A percentile compares a stretch with the other conserved stretches of the same genome.
phyloP scores from a whole-genome alignment of 2,888 invertebrate genomes.

The Heterodera filipjevi region DNA sequence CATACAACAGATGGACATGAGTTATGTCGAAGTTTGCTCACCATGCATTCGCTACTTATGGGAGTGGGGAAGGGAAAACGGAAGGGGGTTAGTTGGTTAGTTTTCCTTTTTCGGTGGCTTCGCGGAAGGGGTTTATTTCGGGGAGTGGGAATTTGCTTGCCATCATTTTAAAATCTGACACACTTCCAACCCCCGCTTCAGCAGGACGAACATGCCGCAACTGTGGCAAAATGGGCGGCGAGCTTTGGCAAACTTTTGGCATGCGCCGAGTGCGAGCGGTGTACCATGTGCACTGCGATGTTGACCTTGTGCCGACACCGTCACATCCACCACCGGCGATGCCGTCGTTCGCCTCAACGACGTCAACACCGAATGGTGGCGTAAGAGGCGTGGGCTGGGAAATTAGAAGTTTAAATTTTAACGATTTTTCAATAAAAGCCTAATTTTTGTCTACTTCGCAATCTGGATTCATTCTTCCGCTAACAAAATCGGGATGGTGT shows the following conservation, averaged over 20 bases:
- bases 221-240: slow-evolving; percentile 13
- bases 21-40: slow-evolving; percentile 83
- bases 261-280: slow-evolving; percentile 86
- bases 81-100: too few relatives aligned
- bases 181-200: slow-evolving; percentile 52
- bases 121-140: too few relatives aligned
- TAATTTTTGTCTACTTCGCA: too few relatives aligned
- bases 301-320: not conserved
- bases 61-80: too few relatives aligned
- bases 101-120: too few relatives aligned
- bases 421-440: too few relatives aligned
- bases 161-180: too few relatives aligned
- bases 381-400: too few relatives aligned
- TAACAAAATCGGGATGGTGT: too few relatives aligned
- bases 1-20: slow-evolving; percentile 90
- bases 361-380: not conserved
- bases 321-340: not conserved
- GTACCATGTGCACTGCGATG: slow-evolving; percentile 90
- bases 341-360: not conserved
- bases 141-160: too few relatives aligned
- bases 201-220: slow-evolving; percentile 68
- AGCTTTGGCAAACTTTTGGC: slow-evolving; percentile 9
- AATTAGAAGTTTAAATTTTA: too few relatives aligned
- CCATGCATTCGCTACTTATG: not conserved
- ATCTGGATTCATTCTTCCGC: too few relatives aligned